Evolutionary conservation across 2,113 vertebrate species (phyloP).

Genomic region (Scomber scombrus): DNA sequence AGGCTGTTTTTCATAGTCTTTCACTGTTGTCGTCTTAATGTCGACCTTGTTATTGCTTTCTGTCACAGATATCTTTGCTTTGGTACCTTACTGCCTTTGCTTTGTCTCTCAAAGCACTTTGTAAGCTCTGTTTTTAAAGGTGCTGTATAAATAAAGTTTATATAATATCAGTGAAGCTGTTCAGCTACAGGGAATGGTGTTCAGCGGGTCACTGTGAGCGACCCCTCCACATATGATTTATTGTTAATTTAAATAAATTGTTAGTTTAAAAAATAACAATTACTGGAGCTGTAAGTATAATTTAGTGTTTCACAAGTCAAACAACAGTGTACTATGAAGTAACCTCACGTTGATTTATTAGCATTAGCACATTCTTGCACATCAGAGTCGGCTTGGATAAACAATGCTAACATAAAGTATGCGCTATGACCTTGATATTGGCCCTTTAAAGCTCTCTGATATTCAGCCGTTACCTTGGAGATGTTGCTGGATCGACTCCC

Average conservation of each 20-base stretch:
- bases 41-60: too few relatives aligned
- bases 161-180: neutral
- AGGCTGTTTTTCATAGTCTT: too few relatives aligned
- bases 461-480: constrained; percentile 89
- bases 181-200: neutral
- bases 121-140: too few relatives aligned
- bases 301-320: neutral
- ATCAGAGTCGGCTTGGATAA: constrained; percentile 24
- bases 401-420: neutral
- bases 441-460: constrained; percentile 10
- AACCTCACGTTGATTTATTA: neutral
- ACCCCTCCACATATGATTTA: neutral
- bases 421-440: constrained; percentile 27
- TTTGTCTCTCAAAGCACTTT: too few relatives aligned
- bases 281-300: neutral
- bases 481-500: constrained; percentile 95
- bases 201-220: neutral
- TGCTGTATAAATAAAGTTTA: too few relatives aligned
- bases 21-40: too few relatives aligned
- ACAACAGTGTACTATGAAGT: neutral
- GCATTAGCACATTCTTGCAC: constrained; percentile 8
- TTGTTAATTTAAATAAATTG: too few relatives aligned
- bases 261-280: neutral
- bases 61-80: too few relatives aligned
- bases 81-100: too few relatives aligned